phyloP scores from a whole-genome alignment of 2,113 vertebrate genomes.

The Hypomesus transpacificus region DNA sequence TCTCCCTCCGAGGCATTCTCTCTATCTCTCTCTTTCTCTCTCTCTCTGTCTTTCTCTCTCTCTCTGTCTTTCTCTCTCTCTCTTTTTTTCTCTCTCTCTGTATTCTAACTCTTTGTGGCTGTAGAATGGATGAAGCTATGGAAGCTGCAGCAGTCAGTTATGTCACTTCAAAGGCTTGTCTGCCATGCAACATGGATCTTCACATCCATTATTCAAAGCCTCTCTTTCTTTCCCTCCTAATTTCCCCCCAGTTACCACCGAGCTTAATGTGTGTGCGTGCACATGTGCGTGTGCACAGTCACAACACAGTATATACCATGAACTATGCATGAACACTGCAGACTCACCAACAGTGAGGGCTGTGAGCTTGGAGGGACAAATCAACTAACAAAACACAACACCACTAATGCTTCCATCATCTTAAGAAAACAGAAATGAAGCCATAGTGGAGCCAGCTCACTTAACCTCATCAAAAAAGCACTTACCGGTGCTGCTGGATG shows the following conservation, averaged over 20 bases:
- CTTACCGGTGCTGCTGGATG: not conserved
- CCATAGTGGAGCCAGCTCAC: not conserved
- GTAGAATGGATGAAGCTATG: constrained; percentile 46
- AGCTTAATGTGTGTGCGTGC: constrained; percentile 38
- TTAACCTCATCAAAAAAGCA: constrained; percentile 9
- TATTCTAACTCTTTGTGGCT: constrained; percentile 49
- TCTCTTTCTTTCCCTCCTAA: constrained; percentile 63
- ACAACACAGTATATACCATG: constrained; percentile 6
- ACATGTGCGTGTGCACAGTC: constrained; percentile 11
- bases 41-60: not conserved
- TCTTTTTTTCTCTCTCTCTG: not conserved
- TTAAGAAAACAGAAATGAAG: not conserved
- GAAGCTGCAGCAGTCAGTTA: constrained; percentile 61
- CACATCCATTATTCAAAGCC: constrained; percentile 69
- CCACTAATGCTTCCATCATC: not conserved
- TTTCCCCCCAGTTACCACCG: constrained; percentile 55
- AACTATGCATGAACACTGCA: constrained; percentile 31
- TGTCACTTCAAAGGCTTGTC: constrained; percentile 70
- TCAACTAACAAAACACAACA: not conserved
- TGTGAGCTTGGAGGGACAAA: constrained; percentile 3
- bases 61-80: constrained; percentile 31
- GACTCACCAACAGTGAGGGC: constrained; percentile 4
- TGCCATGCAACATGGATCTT: constrained; percentile 63
- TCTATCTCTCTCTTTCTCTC: constrained; percentile 29
- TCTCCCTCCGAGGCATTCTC: not conserved